Base-by-base conservation (phyloP, 2,797 vertebrate species). In the Myotis myotis region DNA sequence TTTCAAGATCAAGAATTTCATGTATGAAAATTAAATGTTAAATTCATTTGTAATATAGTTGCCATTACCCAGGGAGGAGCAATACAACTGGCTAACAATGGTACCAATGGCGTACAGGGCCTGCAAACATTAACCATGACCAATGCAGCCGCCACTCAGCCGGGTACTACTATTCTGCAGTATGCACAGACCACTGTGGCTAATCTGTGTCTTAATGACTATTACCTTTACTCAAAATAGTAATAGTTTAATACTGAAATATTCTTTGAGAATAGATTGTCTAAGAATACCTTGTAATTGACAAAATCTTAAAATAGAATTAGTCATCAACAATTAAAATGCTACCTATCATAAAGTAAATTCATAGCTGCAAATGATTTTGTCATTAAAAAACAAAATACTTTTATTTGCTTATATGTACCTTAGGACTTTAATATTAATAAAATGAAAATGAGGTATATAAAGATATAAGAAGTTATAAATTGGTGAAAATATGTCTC, bases 31-130 rank as follows among this genome's bases (percentile, higher is more conserved):
- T 68, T 92, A 93, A 84, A 64, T 91, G 25, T 60, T 92, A 90
- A 74, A 20, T 81, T 75, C 81, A 92, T 75, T 88, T 95, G 25
- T 83, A 95, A 51, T 76, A 71, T 68, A 79, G 22, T 87, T 97
- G 99, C 99, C 97, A 99, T 99, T 88, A 99, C 99, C 75, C 99
- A 99, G 97, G 99, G 99, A 94, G 99, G 99, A 92, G 99, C 99
- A 96, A 99, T 99, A 97, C 99, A 99, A 96, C 98, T 99, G 97
- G 99, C 99, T 97, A 99, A 99, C 97, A 99, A 99, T 51, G 99
- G 99, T 96, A 99, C 99, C 66, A 99, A 99, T 95, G 99, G 99
- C 72, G 99, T 99, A 57, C 99, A 99, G 97, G 99, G 99, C 88
- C 98, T 99, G 96, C 99, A 99, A 98, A 99, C 99, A 0, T 98